Evolutionary conservation across 2,797 vertebrate species (phyloP).

Genomic region (Chloroceryle amazona): DNA sequence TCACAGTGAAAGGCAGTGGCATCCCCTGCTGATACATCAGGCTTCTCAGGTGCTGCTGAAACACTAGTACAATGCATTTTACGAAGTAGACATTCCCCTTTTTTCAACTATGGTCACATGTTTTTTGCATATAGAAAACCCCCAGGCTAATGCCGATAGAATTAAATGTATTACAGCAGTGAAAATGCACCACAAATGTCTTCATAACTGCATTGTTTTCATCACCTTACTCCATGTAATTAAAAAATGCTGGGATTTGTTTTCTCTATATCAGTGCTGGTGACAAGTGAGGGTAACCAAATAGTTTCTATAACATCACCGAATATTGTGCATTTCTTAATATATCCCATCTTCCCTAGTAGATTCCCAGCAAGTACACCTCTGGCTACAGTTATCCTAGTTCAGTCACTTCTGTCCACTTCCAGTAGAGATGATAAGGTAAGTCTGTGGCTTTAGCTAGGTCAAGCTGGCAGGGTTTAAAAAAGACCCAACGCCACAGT

Average conservation of each 20-base stretch:
- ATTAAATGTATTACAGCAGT: background rate
- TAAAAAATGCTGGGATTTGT: background rate
- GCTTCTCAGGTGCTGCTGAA: background rate
- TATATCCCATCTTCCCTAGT: background rate
- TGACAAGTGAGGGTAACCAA: background rate
- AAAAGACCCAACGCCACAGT: background rate
- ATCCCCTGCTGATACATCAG: background rate
- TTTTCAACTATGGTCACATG: background rate
- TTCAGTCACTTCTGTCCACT: conserved; percentile 57
- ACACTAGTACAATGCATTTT: background rate
- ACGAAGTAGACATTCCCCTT: background rate
- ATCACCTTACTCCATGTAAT: background rate
- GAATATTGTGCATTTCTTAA: background rate
- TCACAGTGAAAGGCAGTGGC: background rate
- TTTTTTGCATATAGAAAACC: background rate
- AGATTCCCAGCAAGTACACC: background rate
- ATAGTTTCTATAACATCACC: background rate
- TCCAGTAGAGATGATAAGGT: background rate
- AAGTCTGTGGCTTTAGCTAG: conserved; percentile 1
- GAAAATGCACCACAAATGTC: background rate
- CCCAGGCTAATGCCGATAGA: background rate
- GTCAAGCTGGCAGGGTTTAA: background rate
- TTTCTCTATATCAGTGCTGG: background rate
- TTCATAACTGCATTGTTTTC: background rate
- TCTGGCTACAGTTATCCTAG: conserved; percentile 35